Percentiles rank a stretch among this genome's conserved stretches.
phyloP scores from a whole-genome alignment of 2,113 vertebrate genomes.

The Conger conger region DNA sequence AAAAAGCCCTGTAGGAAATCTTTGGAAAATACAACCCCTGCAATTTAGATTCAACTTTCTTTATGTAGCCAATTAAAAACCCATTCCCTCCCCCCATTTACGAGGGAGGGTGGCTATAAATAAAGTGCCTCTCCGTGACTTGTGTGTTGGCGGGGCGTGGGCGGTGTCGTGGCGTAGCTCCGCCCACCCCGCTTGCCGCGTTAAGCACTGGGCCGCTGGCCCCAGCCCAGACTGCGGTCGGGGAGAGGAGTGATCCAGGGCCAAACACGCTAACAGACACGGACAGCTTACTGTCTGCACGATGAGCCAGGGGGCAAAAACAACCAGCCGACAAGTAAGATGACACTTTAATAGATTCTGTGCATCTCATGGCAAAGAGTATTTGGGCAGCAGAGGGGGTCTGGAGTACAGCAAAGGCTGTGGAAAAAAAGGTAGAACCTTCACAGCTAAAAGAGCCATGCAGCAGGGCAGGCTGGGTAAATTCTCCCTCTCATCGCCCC shows the following conservation, averaged over 20 bases:
- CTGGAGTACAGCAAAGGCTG: neutral
- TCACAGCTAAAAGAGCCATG: neutral
- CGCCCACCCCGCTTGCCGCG: neutral
- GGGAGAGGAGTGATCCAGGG: slow-evolving; percentile 24
- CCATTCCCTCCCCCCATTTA: neutral
- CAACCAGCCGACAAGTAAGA: neutral
- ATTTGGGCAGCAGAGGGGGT: neutral
- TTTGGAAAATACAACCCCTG: slow-evolving; percentile 8
- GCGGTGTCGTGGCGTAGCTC: neutral
- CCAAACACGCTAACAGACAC: neutral
- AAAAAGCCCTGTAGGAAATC: slow-evolving; percentile 14
- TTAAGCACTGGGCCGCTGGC: slow-evolving; percentile 5
- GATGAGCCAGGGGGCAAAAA: neutral
- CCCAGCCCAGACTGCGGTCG: slow-evolving; percentile 6
- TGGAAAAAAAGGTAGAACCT: neutral
- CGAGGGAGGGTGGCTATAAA: neutral
- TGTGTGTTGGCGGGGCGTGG: neutral
- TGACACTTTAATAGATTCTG: neutral
- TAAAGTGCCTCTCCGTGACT: slow-evolving; percentile 4
- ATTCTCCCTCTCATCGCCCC: neutral
- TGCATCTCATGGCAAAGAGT: neutral
- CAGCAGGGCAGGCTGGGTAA: neutral
- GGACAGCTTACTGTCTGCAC: neutral
- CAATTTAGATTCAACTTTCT: neutral
- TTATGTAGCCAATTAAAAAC: slow-evolving; percentile 14